These are phyloP conservation scores for Blastomussa wellsi DNA, from an alignment of 92 coral and sea anemone species.

Conservation along the genomic window DNA sequence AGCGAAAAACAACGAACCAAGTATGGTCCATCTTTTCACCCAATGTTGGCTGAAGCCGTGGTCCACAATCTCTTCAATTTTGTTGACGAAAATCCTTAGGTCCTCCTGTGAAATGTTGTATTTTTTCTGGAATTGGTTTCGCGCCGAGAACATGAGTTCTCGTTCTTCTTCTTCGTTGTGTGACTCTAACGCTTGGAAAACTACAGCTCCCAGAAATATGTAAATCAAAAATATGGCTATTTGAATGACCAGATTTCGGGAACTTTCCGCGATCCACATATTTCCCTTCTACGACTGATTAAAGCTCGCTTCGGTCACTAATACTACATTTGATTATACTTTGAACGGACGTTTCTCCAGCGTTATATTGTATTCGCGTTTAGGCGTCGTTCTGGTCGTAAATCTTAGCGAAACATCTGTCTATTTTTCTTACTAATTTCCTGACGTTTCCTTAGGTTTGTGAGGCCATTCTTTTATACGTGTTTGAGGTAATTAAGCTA, in stretches of 20 bases:
- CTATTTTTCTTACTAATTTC: conserved; percentile 6
- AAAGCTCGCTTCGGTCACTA: background rate
- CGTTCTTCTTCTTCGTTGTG: conserved; percentile 85
- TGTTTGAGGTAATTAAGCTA: conserved; percentile 25
- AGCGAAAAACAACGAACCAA: conserved; percentile 92
- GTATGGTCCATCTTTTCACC: conserved; percentile 86
- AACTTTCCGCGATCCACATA: conserved; percentile 81
- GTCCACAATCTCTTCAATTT: conserved; percentile 84
- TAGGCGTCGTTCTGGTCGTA: conserved; percentile 15
- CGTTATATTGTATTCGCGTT: background rate
- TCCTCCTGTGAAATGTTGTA: conserved; percentile 88
- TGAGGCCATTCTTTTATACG: conserved; percentile 9
- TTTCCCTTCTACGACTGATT: background rate
- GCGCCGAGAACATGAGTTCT: conserved; percentile 52
- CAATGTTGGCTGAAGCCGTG: conserved; percentile 94
- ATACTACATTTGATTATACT: background rate
- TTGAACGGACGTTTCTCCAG: background rate
- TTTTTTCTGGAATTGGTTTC: conserved; percentile 65
- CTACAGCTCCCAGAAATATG: conserved; percentile 84
- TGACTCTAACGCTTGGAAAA: conserved; percentile 95
- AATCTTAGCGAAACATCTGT: conserved; percentile 20
- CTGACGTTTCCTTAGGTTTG: background rate
- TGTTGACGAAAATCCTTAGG: conserved; percentile 68
- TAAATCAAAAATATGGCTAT: conserved; percentile 80
- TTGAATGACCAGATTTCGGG: conserved; percentile 67